These are phyloP conservation scores for human (Homo sapiens) DNA, from an alignment of 2,113 vertebrate species.

Conservation along the genomic window GRCh38 chr2:77674501-77675000, in stretches of 20 bases:
- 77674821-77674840: background rate
- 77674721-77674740: background rate
- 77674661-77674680: background rate
- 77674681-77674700: background rate
- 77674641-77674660: background rate
- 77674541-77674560: background rate
- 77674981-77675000: background rate
- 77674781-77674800: background rate
- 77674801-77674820: background rate
- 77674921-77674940: background rate
- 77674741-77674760: background rate
- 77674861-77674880: background rate
- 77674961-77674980: fast-evolving
- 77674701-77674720: background rate
- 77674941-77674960: background rate
- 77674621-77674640: background rate
- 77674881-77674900: background rate
- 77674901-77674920: background rate
- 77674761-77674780: background rate
- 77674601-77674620: background rate
- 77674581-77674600: background rate
- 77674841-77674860: background rate
- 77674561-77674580: background rate
- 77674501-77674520: background rate
- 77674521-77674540: background rate